Evolutionary conservation across 2,888 invertebrate species (phyloP).

Genomic region (Drosophila histrio): DNA sequence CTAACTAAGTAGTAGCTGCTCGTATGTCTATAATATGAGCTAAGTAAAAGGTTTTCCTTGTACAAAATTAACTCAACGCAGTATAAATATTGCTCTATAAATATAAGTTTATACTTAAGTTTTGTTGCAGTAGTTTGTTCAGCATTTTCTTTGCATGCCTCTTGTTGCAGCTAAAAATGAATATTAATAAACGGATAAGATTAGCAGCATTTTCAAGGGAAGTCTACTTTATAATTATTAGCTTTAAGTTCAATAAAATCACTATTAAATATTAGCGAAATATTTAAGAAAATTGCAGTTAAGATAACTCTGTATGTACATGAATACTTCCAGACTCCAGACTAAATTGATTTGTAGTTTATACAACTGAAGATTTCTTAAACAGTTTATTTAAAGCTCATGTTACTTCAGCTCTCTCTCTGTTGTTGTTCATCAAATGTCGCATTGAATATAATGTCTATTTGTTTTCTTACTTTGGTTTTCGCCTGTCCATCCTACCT

Average conservation of each 20-base stretch:
- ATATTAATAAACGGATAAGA: slow-evolving; percentile 5
- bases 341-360: too few relatives aligned
- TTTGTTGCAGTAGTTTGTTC: too few relatives aligned
- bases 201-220: background rate
- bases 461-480: slow-evolving; percentile 11
- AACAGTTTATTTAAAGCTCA: background rate
- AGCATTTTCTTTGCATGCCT: too few relatives aligned
- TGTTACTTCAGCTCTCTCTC: too few relatives aligned
- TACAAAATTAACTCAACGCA: slow-evolving; percentile 3
- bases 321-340: too few relatives aligned
- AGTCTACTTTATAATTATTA: background rate
- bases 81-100: background rate
- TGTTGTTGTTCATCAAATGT: background rate
- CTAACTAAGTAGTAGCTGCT: slow-evolving; percentile 29
- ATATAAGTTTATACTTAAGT: background rate
- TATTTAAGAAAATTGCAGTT: too few relatives aligned
- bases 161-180: background rate
- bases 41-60: slow-evolving; percentile 52
- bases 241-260: background rate
- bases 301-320: too few relatives aligned
- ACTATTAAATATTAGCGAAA: background rate
- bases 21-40: background rate
- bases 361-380: too few relatives aligned
- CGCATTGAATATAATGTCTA: slow-evolving; percentile 11
- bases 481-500: slow-evolving; percentile 16